phyloP scores from a whole-genome alignment of 2,797 vertebrate genomes.

The Eulemur coronatus region DNA sequence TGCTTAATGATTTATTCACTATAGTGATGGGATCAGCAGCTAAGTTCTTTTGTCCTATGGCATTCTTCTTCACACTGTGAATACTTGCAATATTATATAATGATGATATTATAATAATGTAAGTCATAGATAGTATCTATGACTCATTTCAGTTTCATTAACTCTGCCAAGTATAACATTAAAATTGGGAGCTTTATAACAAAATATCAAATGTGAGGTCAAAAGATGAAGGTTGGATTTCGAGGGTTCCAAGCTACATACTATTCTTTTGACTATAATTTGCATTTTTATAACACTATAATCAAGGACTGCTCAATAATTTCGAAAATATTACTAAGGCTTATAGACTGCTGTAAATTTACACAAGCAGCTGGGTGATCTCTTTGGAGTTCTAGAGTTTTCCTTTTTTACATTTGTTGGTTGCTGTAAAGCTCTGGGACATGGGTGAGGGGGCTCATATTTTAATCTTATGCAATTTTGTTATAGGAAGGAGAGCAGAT shows the following conservation, averaged over 20 bases:
- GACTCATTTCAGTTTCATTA: slow-evolving; percentile 27
- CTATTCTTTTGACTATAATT: slow-evolving; percentile 38
- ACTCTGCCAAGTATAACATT: slow-evolving; percentile 40
- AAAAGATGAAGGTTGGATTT: slow-evolving; percentile 48
- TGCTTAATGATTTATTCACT: slow-evolving; percentile 66
- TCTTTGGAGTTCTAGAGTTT: slow-evolving; percentile 6
- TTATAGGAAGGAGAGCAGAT: neutral
- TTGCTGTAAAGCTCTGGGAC: neutral
- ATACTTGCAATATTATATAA: neutral
- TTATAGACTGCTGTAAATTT: neutral
- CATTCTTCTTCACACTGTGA: neutral
- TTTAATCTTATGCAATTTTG: neutral
- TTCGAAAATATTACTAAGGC: slow-evolving; percentile 21
- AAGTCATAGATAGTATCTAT: neutral
- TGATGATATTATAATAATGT: neutral
- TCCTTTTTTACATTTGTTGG: neutral
- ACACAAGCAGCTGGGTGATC: neutral
- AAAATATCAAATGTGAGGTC: slow-evolving; percentile 50
- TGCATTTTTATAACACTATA: slow-evolving; percentile 19
- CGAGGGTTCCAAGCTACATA: neutral
- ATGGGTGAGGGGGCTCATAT: neutral
- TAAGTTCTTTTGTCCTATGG: slow-evolving; percentile 5
- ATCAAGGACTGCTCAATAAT: neutral
- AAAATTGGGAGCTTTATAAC: slow-evolving; percentile 54
- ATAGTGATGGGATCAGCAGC: slow-evolving; percentile 53